Evolutionary conservation across 2,888 invertebrate genomes (phyloP).

Genomic region (Adela reaumurella): DNA sequence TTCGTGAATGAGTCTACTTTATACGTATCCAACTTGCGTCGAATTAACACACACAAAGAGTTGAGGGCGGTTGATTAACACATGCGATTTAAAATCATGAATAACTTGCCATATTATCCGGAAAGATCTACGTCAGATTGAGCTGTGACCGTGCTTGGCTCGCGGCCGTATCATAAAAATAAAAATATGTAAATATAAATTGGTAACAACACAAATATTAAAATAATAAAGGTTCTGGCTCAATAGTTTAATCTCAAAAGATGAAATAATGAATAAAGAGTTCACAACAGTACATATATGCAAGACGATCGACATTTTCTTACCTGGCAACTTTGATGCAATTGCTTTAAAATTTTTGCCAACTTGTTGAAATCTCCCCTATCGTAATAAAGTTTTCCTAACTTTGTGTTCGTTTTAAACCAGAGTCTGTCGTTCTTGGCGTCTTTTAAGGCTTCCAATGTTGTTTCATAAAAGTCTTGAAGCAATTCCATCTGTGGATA

Average conservation of each 20-base stretch:
- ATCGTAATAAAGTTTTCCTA: slow-evolving; percentile 98
- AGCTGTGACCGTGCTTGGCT: not conserved
- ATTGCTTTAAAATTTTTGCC: slow-evolving; percentile 93
- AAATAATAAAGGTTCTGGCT: not conserved
- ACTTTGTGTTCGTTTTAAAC: slow-evolving; percentile 99
- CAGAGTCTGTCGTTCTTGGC: slow-evolving; percentile 98
- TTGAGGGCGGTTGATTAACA: too few species aligned
- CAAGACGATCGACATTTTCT: slow-evolving; percentile 4
- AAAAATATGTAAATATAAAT: not conserved
- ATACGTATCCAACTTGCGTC: too few species aligned
- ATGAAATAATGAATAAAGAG: slow-evolving; percentile 4
- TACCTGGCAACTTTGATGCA: slow-evolving; percentile 95
- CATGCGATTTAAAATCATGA: too few species aligned
- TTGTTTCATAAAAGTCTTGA: slow-evolving; percentile 98
- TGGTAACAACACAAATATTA: not conserved
- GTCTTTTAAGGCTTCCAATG: slow-evolving; percentile 90
- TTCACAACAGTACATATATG: too few species aligned
- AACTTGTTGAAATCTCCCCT: slow-evolving; percentile 90
- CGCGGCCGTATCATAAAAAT: not conserved
- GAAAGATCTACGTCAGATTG: not conserved
- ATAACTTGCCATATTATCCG: not conserved
- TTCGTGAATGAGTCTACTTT: too few species aligned
- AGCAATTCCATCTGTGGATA: slow-evolving; percentile 84
- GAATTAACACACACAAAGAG: not conserved
- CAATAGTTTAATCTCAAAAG: too few species aligned